Evolutionary conservation across 2,888 invertebrate genomes (phyloP).

Genomic region (Trachelus tabidus): DNA sequence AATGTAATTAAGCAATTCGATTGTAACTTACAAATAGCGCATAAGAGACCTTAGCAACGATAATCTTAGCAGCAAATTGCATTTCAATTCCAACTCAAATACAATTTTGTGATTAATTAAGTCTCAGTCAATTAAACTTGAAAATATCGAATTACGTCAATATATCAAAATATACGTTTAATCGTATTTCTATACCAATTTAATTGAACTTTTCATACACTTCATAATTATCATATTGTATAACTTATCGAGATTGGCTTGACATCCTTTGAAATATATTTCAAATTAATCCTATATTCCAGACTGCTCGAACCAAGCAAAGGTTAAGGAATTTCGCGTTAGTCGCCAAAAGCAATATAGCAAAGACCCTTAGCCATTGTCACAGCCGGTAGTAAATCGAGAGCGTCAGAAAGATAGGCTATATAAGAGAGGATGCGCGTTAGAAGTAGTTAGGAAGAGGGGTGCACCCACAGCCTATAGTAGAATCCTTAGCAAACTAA

Average conservation of each 20-base stretch:
- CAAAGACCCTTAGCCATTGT: not conserved
- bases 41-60: not conserved
- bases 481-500: not conserved
- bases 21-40: conserved; percentile 10
- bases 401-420: not conserved
- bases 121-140: too few species aligned
- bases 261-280: not conserved
- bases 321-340: not conserved
- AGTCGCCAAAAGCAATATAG: not conserved
- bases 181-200: not conserved
- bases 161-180: not conserved
- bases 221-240: not conserved
- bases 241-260: not conserved
- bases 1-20: conserved; percentile 46
- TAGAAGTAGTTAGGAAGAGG: not conserved
- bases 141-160: too few species aligned
- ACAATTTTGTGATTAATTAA: too few species aligned
- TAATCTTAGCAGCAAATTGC: not conserved
- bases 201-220: not conserved
- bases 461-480: not conserved
- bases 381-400: not conserved
- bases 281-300: not conserved
- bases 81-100: not conserved
- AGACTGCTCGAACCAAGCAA: not conserved
- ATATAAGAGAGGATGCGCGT: not conserved